phyloP scores from a whole-genome alignment of 2,888 invertebrate genomes.

The Graphium colonna region DNA sequence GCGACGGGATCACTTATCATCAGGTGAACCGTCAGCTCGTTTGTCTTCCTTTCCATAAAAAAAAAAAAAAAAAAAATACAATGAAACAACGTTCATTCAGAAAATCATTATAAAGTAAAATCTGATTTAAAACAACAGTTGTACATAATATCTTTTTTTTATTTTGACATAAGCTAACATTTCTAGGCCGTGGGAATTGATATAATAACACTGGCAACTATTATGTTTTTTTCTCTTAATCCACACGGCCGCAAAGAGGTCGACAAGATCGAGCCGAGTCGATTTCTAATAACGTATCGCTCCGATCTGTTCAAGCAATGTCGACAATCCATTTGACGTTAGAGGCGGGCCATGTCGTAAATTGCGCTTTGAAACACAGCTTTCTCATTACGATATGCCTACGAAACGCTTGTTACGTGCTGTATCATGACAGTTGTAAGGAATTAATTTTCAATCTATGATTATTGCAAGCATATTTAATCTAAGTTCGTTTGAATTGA shows the following conservation, averaged over 20 bases:
- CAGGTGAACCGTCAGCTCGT: too few species aligned
- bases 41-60: too few species aligned
- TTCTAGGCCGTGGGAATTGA: background rate
- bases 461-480: background rate
- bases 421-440: background rate
- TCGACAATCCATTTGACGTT: constrained; percentile 9
- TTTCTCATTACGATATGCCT: background rate
- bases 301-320: constrained; percentile 27
- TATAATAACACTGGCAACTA: background rate
- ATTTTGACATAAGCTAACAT: too few species aligned
- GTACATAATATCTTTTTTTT: too few species aligned
- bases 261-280: constrained; percentile 9
- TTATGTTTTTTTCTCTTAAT: background rate
- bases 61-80: too few species aligned
- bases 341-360: constrained; percentile 5
- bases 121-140: too few species aligned
- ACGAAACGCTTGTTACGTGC: background rate
- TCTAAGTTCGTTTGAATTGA: background rate
- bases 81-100: too few species aligned
- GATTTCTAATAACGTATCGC: constrained; percentile 21
- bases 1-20: too few species aligned
- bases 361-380: background rate
- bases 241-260: background rate
- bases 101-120: too few species aligned
- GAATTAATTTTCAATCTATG: background rate